phyloP scores from a whole-genome alignment of 2,797 vertebrate species.

The Arnoldichthys spilopterus region DNA sequence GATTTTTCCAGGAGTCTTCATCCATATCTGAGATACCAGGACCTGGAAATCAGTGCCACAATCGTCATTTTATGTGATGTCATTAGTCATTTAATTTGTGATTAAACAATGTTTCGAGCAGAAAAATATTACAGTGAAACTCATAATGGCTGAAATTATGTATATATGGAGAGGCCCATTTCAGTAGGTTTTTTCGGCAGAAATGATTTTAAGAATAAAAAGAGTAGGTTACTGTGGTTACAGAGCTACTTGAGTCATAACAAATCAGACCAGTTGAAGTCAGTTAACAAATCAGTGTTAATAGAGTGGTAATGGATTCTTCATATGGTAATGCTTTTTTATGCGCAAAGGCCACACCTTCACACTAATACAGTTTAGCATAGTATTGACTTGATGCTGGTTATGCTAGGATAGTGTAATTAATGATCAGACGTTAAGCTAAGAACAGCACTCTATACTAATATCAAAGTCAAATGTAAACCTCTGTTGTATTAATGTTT shows the following conservation, averaged over 20 bases:
- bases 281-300: neutral
- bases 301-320: neutral
- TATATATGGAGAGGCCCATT: neutral
- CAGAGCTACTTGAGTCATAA: neutral
- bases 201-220: neutral
- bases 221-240: neutral
- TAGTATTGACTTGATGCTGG: neutral
- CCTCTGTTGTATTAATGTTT: too few species aligned
- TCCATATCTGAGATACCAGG: slow-evolving; percentile 86
- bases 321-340: neutral
- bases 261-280: neutral
- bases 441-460: neutral
- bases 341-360: neutral
- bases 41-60: slow-evolving; percentile 70
- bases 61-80: neutral
- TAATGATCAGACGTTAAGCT: neutral
- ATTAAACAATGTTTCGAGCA: neutral
- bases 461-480: neutral
- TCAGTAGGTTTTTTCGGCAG: neutral
- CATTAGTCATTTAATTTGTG: neutral
- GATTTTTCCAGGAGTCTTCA: slow-evolving; percentile 69
- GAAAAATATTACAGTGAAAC: neutral
- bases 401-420: neutral
- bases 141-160: neutral
- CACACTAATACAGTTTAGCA: neutral